Base-by-base conservation (phyloP, 2,888 invertebrate species). In the Carpatolechia fugitivella region DNA sequence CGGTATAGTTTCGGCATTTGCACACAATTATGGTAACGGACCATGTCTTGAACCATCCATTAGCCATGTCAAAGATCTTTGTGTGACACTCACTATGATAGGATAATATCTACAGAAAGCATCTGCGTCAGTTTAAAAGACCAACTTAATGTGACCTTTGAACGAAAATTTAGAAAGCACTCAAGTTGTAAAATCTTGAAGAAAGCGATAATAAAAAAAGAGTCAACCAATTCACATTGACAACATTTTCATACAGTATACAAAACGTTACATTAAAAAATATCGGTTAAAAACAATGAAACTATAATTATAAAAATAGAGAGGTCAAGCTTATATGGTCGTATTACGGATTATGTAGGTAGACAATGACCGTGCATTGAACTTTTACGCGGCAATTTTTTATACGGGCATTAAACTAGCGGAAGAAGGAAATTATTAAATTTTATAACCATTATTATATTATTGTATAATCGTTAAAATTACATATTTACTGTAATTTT, bases 301-400 rank as follows among this genome's bases (percentile, higher is more conserved):
- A 7, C 14, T 16, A 1, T 38, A 13, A n/a, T 4, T n/a, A n/a
- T n/a, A 35, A n/a, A 35, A 35, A 38, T 16, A 2, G 3, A 38
- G 8, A 13, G 16, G 18, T 38, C 38, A 38, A 38, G 18, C 10
- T 38, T 7, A 14, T 18, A 16, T 38, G 18, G 38, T 38, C 38
- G 38, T 6, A 1, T 18, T 6, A 38, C 13, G 16, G 35, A 35
- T 35, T 35, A 31, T 31, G 31, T 35, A n/a, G 10, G 14, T 44
- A 44, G 29, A 29, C 44, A 44, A 29, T 44, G 44, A 29, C 44
- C 44, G 44, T 29, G 13, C 44, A 24, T 29, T 44, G 44, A 44
- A 44, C 44, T 44, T n/a, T 13, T 3, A 18, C 40, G 3, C 6
- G 11, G 40, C 11, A 41, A 18, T 41, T 41, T 20, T 16, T 7